Conservation (phyloP, 2,113 vertebrate species). For the Sinocyclocheilus rhinocerous region DNA sequence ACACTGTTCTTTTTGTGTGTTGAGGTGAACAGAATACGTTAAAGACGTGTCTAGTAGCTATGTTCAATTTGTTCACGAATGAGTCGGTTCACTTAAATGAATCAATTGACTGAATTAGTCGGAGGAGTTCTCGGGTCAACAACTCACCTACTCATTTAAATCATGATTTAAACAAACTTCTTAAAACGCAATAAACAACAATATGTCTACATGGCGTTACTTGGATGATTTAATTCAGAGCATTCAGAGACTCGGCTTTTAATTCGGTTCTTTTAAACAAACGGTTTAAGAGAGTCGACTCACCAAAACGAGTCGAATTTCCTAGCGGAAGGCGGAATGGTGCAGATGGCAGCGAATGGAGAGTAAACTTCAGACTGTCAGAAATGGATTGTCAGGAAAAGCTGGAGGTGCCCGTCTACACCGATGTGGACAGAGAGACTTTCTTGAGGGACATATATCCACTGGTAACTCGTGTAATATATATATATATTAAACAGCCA, state of each 20-base stretch:
- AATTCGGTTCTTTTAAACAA: not conserved
- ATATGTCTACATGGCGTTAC: not conserved
- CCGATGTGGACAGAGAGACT: slow-evolving; percentile 70
- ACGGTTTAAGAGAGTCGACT: slow-evolving; percentile 10
- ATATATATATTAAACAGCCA: not conserved
- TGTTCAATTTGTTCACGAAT: no score
- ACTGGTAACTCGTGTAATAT: slow-evolving; percentile 69
- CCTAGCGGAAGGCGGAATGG: not conserved
- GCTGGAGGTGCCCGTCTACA: slow-evolving; percentile 61
- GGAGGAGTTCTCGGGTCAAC: not conserved
- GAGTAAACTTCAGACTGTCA: no score
- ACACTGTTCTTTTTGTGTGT: not conserved
- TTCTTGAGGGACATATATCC: slow-evolving; percentile 83
- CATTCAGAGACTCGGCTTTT: not conserved
- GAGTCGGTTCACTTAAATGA: not conserved
- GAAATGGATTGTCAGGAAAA: slow-evolving; percentile 71
- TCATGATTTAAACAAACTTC: not conserved
- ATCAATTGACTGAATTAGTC: not conserved
- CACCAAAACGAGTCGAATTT: not conserved
- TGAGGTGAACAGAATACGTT: not conserved
- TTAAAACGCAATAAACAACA: not conserved
- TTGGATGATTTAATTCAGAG: not conserved
- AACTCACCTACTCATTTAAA: not conserved
- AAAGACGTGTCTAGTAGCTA: not conserved
- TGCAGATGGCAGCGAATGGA: not conserved